phyloP scores from a whole-genome alignment of 2,113 vertebrate genomes.

The Boulengeromyrus knoepffleri region DNA sequence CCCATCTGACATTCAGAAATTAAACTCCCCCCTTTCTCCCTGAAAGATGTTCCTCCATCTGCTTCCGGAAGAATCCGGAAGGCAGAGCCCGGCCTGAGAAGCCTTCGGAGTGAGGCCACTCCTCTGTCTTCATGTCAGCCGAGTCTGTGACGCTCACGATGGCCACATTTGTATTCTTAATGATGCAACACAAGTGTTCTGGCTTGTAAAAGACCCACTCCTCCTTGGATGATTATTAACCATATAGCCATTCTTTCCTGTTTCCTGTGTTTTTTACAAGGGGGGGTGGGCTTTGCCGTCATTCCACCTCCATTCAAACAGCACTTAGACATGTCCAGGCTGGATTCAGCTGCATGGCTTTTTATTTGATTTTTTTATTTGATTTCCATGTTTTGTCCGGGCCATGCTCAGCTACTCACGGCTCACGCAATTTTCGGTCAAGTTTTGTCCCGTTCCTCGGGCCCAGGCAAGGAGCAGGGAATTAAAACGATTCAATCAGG shows the following conservation, averaged over 20 bases:
- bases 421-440: background rate
- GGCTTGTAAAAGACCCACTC: background rate
- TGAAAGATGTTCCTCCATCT: conserved; percentile 6
- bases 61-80: background rate
- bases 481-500: background rate
- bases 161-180: background rate
- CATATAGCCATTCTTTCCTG: background rate
- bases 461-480: background rate
- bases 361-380: background rate
- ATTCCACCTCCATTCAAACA: background rate
- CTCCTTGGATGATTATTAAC: background rate
- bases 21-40: background rate
- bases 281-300: background rate
- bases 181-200: background rate
- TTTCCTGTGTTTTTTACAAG: background rate
- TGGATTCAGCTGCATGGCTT: background rate
- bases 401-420: background rate
- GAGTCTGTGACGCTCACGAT: background rate
- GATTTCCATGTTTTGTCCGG: background rate
- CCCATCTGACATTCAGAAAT: conserved; percentile 2
- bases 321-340: background rate
- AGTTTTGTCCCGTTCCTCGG: background rate
- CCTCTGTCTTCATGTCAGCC: background rate
- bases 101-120: background rate
- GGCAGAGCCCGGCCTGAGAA: background rate